Evolutionary conservation across 30 jellyfish, hydroid and myxozoan species (phyloP), one percentile per base, ranked within the genome.

Genomic region (Mastigias papua): DNA sequence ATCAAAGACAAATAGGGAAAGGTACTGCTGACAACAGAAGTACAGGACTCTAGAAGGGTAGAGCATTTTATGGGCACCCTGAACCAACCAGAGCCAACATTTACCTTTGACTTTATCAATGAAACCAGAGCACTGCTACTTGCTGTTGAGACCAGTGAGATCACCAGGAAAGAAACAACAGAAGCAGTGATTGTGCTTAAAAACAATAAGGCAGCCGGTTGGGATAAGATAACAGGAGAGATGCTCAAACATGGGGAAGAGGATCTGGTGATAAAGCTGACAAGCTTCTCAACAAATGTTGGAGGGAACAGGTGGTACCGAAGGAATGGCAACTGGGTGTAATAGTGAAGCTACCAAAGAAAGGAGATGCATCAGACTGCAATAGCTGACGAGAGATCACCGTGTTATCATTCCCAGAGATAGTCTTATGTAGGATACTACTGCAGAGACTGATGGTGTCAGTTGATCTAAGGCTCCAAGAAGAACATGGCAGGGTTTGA

Each of bases 71-170:
- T 23, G 50, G 81, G 31, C 32, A 48, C 31, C 28, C 81, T 69
- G 22, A 69, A 69, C 81, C 81, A 69, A 48, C 81, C 62, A 46
- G 50, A 35, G 31, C 81, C 81, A 35, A 69, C 65, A 69, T 23
- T 62, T 33, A 69, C 26, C 26, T 69, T 28, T 10, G 62, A 69
- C 31, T 33, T 69, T 48, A 26, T 19, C 31, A 49, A 35, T 28
- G 23, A 28, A 28, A 33, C 26, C 60, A 35, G 22, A 28, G 81
- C 62, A 28, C 33, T 20, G 25, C 57, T 26, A 27, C 28, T 69
- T 35, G 81, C 25, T 69, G 62, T 69, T 28, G 81, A 69, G 22
- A 22, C 31, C 26, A 26, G 26, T 11, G 62, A 35, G 35, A 69
- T 30, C 20, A 69, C 81, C 57, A 48, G 26, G 35, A 69, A 48